Percentiles rank a stretch among this genome's conserved stretches.
phyloP scores from a whole-genome alignment of 2,888 invertebrate genomes.

The Oegoconia quadripuncta region DNA sequence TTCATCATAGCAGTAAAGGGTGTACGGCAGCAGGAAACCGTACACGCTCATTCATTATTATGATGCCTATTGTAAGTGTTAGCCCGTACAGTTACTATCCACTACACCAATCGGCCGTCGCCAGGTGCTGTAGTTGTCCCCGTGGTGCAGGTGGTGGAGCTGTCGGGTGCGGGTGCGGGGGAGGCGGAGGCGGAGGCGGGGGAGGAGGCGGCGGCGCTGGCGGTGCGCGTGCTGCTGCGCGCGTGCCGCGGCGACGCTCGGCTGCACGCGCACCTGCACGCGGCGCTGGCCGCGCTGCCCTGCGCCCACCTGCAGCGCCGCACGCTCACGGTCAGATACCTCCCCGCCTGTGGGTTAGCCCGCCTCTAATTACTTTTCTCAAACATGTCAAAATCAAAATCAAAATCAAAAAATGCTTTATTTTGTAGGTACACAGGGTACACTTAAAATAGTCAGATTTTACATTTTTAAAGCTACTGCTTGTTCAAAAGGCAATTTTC shows the following conservation, averaged over 20 bases:
- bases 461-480: too few species aligned
- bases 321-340: constrained; percentile 71
- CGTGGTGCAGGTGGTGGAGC: constrained; percentile 84
- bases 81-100: neutral
- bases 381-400: too few species aligned
- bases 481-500: too few species aligned
- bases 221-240: constrained; percentile 79
- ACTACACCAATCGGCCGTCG: neutral
- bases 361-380: neutral
- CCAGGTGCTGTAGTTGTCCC: too few species aligned
- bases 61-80: too few species aligned
- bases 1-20: too few species aligned
- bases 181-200: constrained; percentile 81
- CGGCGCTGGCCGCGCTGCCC: constrained; percentile 43
- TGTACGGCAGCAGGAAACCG: too few species aligned
- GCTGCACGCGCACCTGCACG: constrained; percentile 79
- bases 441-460: too few species aligned
- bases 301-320: constrained; percentile 76
- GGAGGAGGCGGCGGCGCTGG: constrained; percentile 80
- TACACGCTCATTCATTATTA: too few species aligned
- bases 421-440: too few species aligned
- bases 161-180: constrained; percentile 75
- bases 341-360: neutral
- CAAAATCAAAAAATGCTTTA: too few species aligned
- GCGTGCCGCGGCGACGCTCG: constrained; percentile 80